Base-by-base conservation (phyloP, 2,113 vertebrate genomes). In the Caloenas nicobarica region DNA sequence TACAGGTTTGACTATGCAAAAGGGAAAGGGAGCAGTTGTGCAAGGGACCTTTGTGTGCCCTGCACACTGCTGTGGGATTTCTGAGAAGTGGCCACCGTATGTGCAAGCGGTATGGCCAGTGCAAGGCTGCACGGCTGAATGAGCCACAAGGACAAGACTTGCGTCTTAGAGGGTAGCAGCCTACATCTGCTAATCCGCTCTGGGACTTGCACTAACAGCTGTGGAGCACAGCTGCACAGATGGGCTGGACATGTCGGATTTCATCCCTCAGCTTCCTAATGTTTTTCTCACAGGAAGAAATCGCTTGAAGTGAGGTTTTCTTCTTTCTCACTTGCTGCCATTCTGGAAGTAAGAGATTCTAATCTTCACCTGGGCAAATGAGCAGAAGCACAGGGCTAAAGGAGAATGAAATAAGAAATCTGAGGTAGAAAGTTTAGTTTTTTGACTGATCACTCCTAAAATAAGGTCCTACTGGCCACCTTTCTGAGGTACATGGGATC, bases 181-280 rank as follows among this genome's bases (percentile, higher is more conserved):
- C 46, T 60, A 9, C 90, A 86, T 86, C 90, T 97, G 93, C 76
- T 93, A 83, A 93, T 90, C 68, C 7, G 0, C 79, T 48, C 48
- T 31, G 65, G 60, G 85, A 71, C 61, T 74, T 74, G 76, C 38
- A 13, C 1, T 16, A 94, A 76, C 93, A 96, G 90, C 93, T 97
- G 94, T 53, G 69, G 72, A 86, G 68, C 81, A 72, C 88, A 96
- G 93, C 88, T 96, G 92, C 90, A 91, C 79, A 65, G 82, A 81
- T 77, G 86, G 79, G 57, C 86, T 74, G 69, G 83, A 78, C 56
- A 88, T 13, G 72, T 81, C 7, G 0, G 33, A 88, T 94, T 93
- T 94, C 64, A 81, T 81, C 81, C 26, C 31, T 91, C 88, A 86
- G 80, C 53, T 90, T 88, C 68, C 15, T 33, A 44, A 15, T 1